phyloP scores from a whole-genome alignment of 1,140 invertebrate species.

The Trachelipus rathkii region DNA sequence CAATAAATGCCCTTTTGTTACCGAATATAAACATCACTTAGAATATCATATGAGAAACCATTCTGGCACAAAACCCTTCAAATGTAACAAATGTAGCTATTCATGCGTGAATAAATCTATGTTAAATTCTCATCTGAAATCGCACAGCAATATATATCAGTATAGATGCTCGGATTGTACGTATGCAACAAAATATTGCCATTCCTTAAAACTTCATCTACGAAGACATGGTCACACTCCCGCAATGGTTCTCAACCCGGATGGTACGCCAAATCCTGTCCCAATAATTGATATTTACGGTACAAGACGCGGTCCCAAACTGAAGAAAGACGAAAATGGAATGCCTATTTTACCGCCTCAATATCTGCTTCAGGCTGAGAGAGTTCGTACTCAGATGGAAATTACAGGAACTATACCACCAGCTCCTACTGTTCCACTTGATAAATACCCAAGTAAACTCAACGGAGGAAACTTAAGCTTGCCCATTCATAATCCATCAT shows the following conservation, averaged over 20 bases:
- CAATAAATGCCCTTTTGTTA: slow-evolving; percentile 90
- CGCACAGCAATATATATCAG: slow-evolving; percentile 93
- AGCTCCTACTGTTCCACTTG: slow-evolving; percentile 49
- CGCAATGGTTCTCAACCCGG: slow-evolving; percentile 76
- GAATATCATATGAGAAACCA: slow-evolving; percentile 97
- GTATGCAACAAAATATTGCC: slow-evolving; percentile 98
- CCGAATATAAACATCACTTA: slow-evolving; percentile 97
- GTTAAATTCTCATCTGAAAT: slow-evolving; percentile 97
- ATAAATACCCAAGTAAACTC: slow-evolving; percentile 10
- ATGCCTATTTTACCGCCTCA: slow-evolving; percentile 47
- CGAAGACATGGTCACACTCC: slow-evolving; percentile 85
- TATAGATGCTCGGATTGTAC: slow-evolving; percentile 90
- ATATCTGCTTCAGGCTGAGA: slow-evolving; percentile 53
- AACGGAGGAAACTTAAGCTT: slow-evolving; percentile 9
- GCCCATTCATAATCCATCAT: slow-evolving; percentile 39
- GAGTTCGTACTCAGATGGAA: slow-evolving; percentile 48
- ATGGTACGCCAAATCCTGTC: slow-evolving; percentile 77
- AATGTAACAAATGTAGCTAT: slow-evolving; percentile 86
- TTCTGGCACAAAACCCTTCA: slow-evolving; percentile 91
- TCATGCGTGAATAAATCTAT: slow-evolving; percentile 98
- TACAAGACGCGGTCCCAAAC: slow-evolving; percentile 75
- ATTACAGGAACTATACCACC: slow-evolving; percentile 50
- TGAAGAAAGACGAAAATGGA: slow-evolving; percentile 49
- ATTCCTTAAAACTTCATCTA: slow-evolving; percentile 92
- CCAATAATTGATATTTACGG: slow-evolving; percentile 88